phyloP scores from a whole-genome alignment of 2,113 vertebrate genomes.

The Clarias macrocephalus region DNA sequence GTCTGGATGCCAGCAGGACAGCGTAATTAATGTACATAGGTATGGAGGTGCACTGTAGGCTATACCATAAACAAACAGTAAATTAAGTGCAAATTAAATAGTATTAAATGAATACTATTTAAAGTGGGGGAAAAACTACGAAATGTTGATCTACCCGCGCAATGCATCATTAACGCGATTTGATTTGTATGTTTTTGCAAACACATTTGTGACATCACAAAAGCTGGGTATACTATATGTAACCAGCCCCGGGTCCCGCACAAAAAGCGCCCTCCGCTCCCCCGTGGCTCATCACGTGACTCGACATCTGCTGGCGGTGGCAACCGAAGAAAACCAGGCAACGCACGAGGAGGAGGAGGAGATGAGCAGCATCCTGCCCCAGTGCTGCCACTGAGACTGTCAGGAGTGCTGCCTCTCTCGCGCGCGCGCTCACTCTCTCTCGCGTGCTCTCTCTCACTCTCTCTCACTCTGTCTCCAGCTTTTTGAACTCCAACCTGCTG shows the following conservation, averaged over 20 bases:
- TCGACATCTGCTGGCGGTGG: conserved; percentile 65
- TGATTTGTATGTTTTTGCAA: not conserved
- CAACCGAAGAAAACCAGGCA: conserved; percentile 62
- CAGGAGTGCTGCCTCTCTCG: not conserved
- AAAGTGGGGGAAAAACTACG: not conserved
- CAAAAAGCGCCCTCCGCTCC: conserved; percentile 32
- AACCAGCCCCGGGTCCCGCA: conserved; percentile 2
- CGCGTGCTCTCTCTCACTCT: not conserved
- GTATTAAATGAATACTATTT: not conserved
- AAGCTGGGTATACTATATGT: not conserved
- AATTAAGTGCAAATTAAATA: not conserved
- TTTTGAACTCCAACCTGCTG: conserved; percentile 21
- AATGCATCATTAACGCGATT: not conserved
- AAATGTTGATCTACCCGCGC: not conserved
- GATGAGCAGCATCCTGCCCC: conserved; percentile 19
- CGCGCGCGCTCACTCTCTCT: not conserved
- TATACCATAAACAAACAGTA: not conserved
- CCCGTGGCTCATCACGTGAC: conserved; percentile 65
- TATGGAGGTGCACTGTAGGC: no score
- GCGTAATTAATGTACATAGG: not conserved
- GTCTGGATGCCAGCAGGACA: not conserved
- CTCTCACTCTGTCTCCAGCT: not conserved
- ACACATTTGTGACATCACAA: not conserved
- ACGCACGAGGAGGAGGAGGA: conserved; percentile 38
- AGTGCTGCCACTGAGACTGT: not conserved